Evolutionary conservation across 2,888 invertebrate genomes (phyloP).

Genomic region (Spisula subtruncata): DNA sequence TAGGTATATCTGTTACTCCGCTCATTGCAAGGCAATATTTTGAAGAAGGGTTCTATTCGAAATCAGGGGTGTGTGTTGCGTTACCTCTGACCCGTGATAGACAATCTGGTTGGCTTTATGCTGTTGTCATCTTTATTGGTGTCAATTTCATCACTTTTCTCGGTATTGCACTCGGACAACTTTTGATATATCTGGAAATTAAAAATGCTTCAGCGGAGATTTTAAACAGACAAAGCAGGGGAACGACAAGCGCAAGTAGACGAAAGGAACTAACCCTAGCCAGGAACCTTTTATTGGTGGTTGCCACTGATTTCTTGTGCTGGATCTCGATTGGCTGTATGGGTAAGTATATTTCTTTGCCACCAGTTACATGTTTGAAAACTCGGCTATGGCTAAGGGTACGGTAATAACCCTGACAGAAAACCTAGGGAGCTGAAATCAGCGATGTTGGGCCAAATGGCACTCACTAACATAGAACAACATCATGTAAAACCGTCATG

Average conservation of each 20-base stretch:
- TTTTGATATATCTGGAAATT: slow-evolving; percentile 83
- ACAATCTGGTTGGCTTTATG: slow-evolving; percentile 86
- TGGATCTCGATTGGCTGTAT: slow-evolving; percentile 40
- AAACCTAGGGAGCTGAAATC: no score
- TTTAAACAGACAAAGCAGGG: not conserved
- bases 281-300: slow-evolving; percentile 45
- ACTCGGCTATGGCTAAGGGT: no score
- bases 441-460: no score
- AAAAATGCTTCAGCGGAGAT: slow-evolving; percentile 37
- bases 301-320: slow-evolving; percentile 44
- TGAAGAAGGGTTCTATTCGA: slow-evolving; percentile 81
- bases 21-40: slow-evolving; percentile 82
- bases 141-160: slow-evolving; percentile 83
- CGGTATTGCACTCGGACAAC: slow-evolving; percentile 83
- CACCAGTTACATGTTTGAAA: no score
- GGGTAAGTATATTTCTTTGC: slow-evolving; percentile 5
- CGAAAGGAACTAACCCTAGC: slow-evolving; percentile 44
- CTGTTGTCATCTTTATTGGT: slow-evolving; percentile 83
- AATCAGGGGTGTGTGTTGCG: slow-evolving; percentile 85
- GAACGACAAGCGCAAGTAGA: not conserved
- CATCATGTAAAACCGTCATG: no score
- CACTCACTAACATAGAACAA: no score
- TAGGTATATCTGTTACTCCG: slow-evolving; percentile 82
- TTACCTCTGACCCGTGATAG: slow-evolving; percentile 84
- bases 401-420: no score